Evolutionary conservation across 2,888 invertebrate genomes (phyloP), one percentile per base, ranked within the genome.

Genomic region (Elegia similella): DNA sequence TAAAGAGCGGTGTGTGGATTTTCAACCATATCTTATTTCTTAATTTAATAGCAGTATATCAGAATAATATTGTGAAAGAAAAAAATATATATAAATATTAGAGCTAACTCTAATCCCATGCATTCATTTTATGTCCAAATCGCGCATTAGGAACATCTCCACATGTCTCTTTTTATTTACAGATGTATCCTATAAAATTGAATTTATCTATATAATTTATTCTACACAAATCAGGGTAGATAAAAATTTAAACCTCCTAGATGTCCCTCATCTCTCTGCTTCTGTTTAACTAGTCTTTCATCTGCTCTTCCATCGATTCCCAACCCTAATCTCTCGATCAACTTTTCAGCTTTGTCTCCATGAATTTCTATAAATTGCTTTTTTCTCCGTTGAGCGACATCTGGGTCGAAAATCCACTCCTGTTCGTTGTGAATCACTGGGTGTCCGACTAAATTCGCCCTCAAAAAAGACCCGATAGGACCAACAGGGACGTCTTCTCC

Each of bases 401-500:
- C 93, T 0, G 95, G 95, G 75, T 95, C 94, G 63, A 95, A 94
- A 29, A 92, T 78, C 93, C 94, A 95, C 1, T 82, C 75, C 13
- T 91, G 90, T 57, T 86, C 78, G 66, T 93, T 86, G 63, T 95
- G 94, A 29, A 94, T 78, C 0, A 92, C 82, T 0, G 95, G 95
- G 59, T 91, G 76, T 0, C 95, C 95, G 16, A 94, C 86, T 0
- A 95, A 16, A 69, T 95, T 95, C 0, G 85, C 77, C 47, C 86
- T 78, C 1, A 92, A 47, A 52, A 92, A 87, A 0, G 65, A 72
- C 6, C 70, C 73, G 15, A 92, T 62, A 0, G 85, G 84, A 7
- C 84, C 90, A 2, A 75, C 64, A 0, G 77, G 69, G 12, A 67
- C 68, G 7, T 47, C 57, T 15, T 53, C 17, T 0, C 42, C 17